These are phyloP conservation scores for Lapara coniferarum DNA, from an alignment of 2,888 invertebrate genomes.

Conservation along the genomic window DNA sequence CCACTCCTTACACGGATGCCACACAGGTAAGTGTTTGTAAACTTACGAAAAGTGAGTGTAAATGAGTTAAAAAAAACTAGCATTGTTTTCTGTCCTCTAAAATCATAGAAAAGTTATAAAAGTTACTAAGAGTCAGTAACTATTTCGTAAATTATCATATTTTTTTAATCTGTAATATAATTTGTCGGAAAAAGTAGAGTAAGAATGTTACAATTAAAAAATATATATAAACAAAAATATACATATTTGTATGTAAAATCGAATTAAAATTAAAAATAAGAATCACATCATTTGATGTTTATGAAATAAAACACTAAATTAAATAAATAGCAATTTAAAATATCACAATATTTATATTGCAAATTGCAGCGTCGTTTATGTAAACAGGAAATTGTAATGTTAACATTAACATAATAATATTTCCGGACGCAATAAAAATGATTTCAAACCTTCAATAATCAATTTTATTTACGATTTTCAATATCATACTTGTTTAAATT, in stretches of 20 bases:
- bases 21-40: constrained; percentile 91
- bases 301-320: no score
- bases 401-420: constrained; percentile 8
- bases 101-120: neutral
- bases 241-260: no score
- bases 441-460: neutral
- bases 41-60: constrained; percentile 34
- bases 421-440: neutral
- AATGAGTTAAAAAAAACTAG: constrained; percentile 25
- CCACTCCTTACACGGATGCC: constrained; percentile 98
- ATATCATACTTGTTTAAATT: no score
- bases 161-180: neutral
- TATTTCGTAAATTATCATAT: neutral
- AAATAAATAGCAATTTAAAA: neutral
- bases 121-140: neutral
- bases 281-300: no score
- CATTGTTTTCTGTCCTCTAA: constrained; percentile 8
- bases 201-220: neutral
- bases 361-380: neutral
- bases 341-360: neutral
- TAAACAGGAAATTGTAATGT: constrained; percentile 20
- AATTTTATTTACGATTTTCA: no score
- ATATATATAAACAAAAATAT: no score
- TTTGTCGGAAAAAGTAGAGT: neutral
- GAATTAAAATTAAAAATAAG: no score